These are phyloP conservation scores for Agonopterix arenella DNA, from an alignment of 2,888 invertebrate species.

Conservation along the genomic window DNA sequence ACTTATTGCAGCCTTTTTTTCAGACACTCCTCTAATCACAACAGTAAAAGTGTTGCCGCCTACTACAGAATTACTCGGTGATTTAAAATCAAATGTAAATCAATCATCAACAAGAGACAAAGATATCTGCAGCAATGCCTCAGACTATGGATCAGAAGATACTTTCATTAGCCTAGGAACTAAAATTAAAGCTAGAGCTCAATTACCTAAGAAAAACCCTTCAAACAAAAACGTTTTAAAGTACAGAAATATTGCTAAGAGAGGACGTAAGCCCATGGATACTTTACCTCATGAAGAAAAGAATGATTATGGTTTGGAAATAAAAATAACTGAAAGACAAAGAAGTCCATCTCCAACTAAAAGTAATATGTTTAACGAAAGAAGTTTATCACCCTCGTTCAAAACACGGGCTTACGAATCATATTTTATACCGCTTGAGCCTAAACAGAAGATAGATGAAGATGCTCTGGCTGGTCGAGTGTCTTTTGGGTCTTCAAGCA, in stretches of 20 bases:
- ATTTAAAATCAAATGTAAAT: slow-evolving; percentile 27
- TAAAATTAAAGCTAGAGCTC: slow-evolving; percentile 72
- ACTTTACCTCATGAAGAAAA: slow-evolving; percentile 30
- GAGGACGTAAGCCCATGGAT: slow-evolving; percentile 46
- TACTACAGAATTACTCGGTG: slow-evolving; percentile 49
- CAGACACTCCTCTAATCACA: slow-evolving; percentile 38
- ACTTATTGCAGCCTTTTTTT: slow-evolving; percentile 11
- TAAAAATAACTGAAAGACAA: slow-evolving; percentile 51
- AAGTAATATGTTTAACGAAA: slow-evolving; percentile 26
- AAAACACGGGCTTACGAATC: slow-evolving; percentile 49
- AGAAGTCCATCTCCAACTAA: slow-evolving; percentile 39
- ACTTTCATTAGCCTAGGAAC: slow-evolving; percentile 69
- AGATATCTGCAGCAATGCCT: slow-evolving; percentile 60
- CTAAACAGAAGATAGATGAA: slow-evolving; percentile 23
- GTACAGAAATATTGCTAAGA: slow-evolving; percentile 51
- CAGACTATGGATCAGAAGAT: slow-evolving; percentile 69
- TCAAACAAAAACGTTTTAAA: slow-evolving; percentile 50
- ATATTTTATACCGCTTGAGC: slow-evolving; percentile 51
- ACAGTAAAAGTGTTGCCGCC: slow-evolving; percentile 54
- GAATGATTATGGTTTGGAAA: slow-evolving; percentile 52
- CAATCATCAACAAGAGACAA: slow-evolving; percentile 30
- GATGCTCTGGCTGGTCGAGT: slow-evolving; percentile 33
- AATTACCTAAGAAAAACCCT: slow-evolving; percentile 46
- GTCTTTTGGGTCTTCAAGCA: slow-evolving; percentile 36
- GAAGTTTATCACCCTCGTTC: slow-evolving; percentile 33